Evolutionary conservation across 2,888 invertebrate genomes (phyloP).

Genomic region (Silvanus unidentatus): DNA sequence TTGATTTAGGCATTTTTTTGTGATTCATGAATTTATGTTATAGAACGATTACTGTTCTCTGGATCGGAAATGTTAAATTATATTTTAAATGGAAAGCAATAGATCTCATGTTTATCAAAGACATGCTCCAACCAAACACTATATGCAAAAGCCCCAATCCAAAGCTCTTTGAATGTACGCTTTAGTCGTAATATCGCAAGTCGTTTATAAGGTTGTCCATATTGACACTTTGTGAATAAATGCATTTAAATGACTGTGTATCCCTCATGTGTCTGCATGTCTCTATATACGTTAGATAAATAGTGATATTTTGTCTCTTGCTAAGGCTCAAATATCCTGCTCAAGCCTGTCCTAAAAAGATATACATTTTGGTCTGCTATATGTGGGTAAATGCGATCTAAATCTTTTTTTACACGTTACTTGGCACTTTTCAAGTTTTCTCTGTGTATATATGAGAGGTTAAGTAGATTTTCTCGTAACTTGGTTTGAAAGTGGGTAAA

Average conservation of each 20-base stretch:
- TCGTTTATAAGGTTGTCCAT: conserved; percentile 22
- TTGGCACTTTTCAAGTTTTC: too few species aligned
- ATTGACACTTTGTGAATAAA: conserved; percentile 22
- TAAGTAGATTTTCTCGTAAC: too few species aligned
- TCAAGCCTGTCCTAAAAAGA: too few species aligned
- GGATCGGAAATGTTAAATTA: conserved; percentile 9
- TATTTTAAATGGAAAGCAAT: conserved; percentile 17
- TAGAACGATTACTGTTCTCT: too few species aligned
- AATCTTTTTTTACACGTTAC: too few species aligned
- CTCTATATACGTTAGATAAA: not conserved
- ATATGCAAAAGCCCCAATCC: conserved; percentile 14
- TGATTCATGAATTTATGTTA: too few species aligned
- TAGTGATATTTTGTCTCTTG: conserved; percentile 4
- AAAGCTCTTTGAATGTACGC: conserved; percentile 13
- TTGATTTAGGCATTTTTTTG: too few species aligned
- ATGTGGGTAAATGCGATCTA: too few species aligned
- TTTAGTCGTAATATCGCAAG: conserved; percentile 16
- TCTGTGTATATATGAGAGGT: too few species aligned
- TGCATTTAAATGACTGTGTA: conserved; percentile 20
- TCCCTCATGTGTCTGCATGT: not conserved
- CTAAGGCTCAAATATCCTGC: not conserved
- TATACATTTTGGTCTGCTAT: too few species aligned
- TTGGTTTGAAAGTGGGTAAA: too few species aligned
- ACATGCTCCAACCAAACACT: conserved; percentile 10
- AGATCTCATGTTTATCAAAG: conserved; percentile 20